These are phyloP conservation scores for Cacoxenus indagator DNA, from an alignment of 2,888 invertebrate species.

Conservation along the genomic window DNA sequence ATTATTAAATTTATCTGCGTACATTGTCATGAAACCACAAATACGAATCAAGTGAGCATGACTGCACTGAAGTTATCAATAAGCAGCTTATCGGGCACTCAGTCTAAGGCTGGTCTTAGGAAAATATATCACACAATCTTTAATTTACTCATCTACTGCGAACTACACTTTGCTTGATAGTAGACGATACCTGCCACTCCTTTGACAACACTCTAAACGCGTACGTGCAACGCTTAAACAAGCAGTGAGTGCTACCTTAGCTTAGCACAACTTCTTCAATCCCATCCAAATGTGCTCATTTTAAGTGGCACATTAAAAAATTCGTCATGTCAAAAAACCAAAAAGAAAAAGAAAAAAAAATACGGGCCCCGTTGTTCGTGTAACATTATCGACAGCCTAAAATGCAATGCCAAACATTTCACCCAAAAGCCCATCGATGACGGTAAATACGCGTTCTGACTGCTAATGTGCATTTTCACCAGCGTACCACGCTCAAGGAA, in stretches of 20 bases:
- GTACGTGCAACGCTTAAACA: slow-evolving; percentile 49
- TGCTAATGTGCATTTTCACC: slow-evolving; percentile 42
- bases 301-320: slow-evolving; percentile 22
- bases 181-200: neutral
- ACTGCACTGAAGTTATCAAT: neutral
- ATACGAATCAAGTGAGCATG: slow-evolving; percentile 24
- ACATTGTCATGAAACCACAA: slow-evolving; percentile 38
- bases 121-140: neutral
- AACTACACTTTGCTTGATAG: no score
- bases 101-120: neutral
- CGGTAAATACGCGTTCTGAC: slow-evolving; percentile 43
- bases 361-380: slow-evolving; percentile 29
- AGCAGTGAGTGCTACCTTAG: slow-evolving; percentile 28
- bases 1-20: neutral
- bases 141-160: neutral
- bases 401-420: slow-evolving; percentile 3
- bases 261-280: neutral
- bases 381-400: slow-evolving; percentile 48
- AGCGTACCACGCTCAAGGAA: neutral
- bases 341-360: no score
- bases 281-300: slow-evolving; percentile 9
- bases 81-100: slow-evolving; percentile 27
- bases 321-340: slow-evolving; percentile 22
- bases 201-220: neutral
- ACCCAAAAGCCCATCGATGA: slow-evolving; percentile 21